Conservation (phyloP, 2,113 vertebrate species). For the Chaetura pelagica region DNA sequence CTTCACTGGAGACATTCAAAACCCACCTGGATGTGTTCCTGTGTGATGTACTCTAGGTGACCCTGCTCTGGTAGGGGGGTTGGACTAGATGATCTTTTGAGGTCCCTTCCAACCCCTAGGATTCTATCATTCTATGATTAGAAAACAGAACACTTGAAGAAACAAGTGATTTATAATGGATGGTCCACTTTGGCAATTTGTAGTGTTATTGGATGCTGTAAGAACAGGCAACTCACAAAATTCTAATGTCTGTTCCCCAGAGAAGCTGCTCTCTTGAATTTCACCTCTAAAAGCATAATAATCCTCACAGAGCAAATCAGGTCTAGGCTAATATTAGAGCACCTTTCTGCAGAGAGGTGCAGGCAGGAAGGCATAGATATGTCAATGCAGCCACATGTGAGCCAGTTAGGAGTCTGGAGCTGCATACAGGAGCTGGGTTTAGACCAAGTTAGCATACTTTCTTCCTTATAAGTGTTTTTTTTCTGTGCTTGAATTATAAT, state of each 20-base stretch:
- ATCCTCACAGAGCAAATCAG: neutral
- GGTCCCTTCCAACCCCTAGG: no score
- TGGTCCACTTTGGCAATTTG: neutral
- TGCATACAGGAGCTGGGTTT: neutral
- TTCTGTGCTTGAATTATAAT: neutral
- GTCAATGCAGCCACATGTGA: neutral
- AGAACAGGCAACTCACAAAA: neutral
- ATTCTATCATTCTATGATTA: no score
- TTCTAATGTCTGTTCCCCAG: neutral
- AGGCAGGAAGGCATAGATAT: neutral
- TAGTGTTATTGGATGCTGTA: neutral
- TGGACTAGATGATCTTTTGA: no score
- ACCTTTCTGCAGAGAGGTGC: neutral
- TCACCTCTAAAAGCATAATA: neutral
- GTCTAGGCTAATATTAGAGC: neutral
- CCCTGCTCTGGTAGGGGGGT: no score
- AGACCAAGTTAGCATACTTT: neutral
- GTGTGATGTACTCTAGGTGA: no score
- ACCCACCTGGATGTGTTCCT: no score
- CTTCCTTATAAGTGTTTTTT: neutral
- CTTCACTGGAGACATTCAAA: no score
- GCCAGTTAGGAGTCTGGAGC: neutral
- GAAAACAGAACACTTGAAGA: constrained; percentile 23
- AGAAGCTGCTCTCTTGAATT: neutral
- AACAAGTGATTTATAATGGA: constrained; percentile 25